Base-by-base conservation (phyloP, 1,140 invertebrate species). In the Cataglyphis hispanica region DNA sequence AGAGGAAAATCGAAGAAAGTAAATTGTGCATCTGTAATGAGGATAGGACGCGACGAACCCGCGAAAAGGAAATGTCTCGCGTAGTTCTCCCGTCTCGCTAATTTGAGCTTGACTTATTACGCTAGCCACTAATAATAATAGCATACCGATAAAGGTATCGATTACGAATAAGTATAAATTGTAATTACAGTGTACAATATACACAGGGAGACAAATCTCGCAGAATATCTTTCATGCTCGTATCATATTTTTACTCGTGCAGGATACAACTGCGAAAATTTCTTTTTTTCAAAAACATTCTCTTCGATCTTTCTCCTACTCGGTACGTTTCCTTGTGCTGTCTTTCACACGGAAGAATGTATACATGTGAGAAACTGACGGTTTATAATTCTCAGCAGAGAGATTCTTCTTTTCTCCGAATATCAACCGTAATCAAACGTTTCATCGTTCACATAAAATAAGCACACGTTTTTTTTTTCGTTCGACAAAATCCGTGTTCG, bases 181-280 rank as follows among this genome's bases (percentile, higher is more conserved):
- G 93, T 94, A 94, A 92, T 94, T 94, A 94, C 92, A 94, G 87
- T 93, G 92, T 93, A 94, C 90, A 94, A 93, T 94, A 92, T 94
- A 94, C 93, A 94, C 93, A 94, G 86, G 91, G 90, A 80, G 76
- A 89, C 91, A 91, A 89, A 88, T 84, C 87, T 90, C 64, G 88
- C 87, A 86, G 50, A 69, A 50, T 85, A 76, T 53, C n/a, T 84
- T 66, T n/a, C 27, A n/a, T 22, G 31, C 63, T 78, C 67, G 67
- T 60, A 25, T 56, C 25, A 34, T 53, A 63, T 46, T 72, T 58
- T 43, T n/a, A 53, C 46, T 40, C 50, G 67, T 50, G 64, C 13
- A 70, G 34, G n/a, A n/a, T n/a, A n/a, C n/a, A n/a, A n/a, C n/a
- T 43, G 67, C 78, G 37, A 83, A 83, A 83, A 74, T 72, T 37